Percentiles rank a stretch among this genome's conserved stretches.
phyloP scores from a whole-genome alignment of 2,797 vertebrate species.

The Enteromius fasciolatus region DNA sequence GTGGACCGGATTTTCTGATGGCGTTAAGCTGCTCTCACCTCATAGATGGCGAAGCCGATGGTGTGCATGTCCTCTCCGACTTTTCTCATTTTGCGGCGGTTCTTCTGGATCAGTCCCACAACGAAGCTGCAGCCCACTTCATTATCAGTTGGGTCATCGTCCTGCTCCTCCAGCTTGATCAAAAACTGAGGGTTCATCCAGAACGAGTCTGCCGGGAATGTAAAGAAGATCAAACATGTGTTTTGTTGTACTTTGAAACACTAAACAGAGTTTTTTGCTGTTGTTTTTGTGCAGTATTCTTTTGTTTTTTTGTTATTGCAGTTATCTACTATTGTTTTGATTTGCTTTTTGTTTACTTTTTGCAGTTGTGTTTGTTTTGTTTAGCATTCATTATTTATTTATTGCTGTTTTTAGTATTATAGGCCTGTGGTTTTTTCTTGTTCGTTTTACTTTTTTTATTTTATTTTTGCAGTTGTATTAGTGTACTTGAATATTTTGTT shows the following conservation, averaged over 20 bases:
- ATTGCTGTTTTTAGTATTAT: too few species aligned
- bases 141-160: slow-evolving; percentile 79
- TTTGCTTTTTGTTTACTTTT: background rate
- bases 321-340: too few species aligned
- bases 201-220: slow-evolving; percentile 76
- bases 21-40: slow-evolving; percentile 63
- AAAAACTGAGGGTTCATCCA: slow-evolving; percentile 85
- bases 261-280: background rate
- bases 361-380: background rate
- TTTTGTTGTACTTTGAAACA: background rate
- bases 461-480: too few species aligned
- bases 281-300: background rate
- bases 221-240: background rate
- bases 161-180: slow-evolving; percentile 83
- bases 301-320: background rate
- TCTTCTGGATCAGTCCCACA: slow-evolving; percentile 86
- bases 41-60: slow-evolving; percentile 84
- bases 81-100: slow-evolving; percentile 78
- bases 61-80: slow-evolving; percentile 85
- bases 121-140: slow-evolving; percentile 83
- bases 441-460: background rate
- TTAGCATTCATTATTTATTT: too few species aligned
- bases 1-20: background rate
- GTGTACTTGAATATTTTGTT: background rate
- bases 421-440: too few species aligned